Evolutionary conservation across 2,888 invertebrate species (phyloP).

Genomic region (Phortica okadai): DNA sequence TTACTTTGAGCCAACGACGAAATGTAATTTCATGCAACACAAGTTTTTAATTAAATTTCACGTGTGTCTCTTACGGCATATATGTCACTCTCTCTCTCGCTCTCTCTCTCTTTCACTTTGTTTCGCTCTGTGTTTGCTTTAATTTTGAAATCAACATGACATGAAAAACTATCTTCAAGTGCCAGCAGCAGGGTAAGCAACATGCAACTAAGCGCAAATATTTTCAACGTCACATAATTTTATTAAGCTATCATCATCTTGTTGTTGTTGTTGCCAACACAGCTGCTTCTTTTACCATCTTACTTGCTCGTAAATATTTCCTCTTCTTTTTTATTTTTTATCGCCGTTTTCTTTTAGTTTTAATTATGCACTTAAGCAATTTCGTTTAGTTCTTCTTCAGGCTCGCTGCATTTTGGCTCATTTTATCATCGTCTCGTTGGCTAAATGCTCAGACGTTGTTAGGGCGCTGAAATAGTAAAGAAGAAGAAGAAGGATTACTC

Average conservation of each 20-base stretch:
- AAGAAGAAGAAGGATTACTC: not conserved
- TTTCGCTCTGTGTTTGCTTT: not conserved
- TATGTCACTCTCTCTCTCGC: not conserved
- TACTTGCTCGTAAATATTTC: not conserved
- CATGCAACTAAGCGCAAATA: slow-evolving; percentile 26
- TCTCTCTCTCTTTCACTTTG: not conserved
- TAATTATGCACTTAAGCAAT: slow-evolving; percentile 47
- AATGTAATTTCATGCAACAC: slow-evolving; percentile 71
- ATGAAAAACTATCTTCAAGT: not conserved
- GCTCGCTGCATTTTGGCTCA: not conserved
- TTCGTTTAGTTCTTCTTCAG: slow-evolving; percentile 3
- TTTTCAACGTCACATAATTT: slow-evolving; percentile 69
- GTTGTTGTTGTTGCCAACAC: slow-evolving; percentile 42
- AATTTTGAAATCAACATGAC: not conserved
- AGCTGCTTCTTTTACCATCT: slow-evolving; percentile 36
- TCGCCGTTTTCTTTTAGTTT: slow-evolving; percentile 29
- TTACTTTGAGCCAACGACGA: slow-evolving; percentile 49
- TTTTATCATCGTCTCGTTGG: not conserved
- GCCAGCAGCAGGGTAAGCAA: slow-evolving; percentile 42
- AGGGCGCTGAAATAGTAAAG: no score
- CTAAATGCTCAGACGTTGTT: no score
- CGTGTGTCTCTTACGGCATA: slow-evolving; percentile 37
- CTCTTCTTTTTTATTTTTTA: not conserved
- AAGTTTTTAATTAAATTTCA: slow-evolving; percentile 70
- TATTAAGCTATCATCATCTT: slow-evolving; percentile 60